Evolutionary conservation across 2,888 invertebrate genomes (phyloP).

Genomic region (Thysanoteuthis rhombus): DNA sequence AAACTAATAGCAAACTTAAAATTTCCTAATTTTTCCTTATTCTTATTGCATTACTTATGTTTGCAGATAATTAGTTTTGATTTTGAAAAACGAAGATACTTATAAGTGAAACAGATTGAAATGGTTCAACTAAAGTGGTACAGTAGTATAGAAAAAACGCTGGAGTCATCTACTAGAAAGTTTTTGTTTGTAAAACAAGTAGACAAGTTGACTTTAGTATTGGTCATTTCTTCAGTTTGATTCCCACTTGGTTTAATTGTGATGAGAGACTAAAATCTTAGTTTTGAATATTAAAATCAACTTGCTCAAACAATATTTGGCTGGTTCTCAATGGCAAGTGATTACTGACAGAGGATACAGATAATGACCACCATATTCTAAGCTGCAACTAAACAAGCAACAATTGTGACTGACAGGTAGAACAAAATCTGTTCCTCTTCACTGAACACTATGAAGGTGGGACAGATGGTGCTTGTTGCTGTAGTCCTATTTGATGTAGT

Average conservation of each 20-base stretch:
- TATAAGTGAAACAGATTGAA: background rate
- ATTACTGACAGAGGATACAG: background rate
- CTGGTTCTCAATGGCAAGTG: background rate
- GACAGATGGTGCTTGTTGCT: constrained; percentile 12
- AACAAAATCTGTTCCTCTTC: background rate
- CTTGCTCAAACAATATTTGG: background rate
- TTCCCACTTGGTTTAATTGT: background rate
- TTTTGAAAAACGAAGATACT: background rate
- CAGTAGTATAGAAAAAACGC: background rate
- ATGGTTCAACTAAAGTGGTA: background rate
- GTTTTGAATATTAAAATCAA: background rate
- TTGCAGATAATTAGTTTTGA: background rate
- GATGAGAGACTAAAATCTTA: background rate
- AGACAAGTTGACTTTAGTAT: background rate
- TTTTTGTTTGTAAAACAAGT: background rate
- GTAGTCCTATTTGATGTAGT: background rate
- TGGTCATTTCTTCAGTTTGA: background rate
- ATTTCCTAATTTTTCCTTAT: background rate
- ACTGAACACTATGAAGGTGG: background rate
- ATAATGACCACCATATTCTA: background rate
- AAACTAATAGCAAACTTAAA: background rate
- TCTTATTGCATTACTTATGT: background rate
- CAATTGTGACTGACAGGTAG: background rate
- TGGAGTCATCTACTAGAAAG: background rate
- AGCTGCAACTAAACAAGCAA: background rate